These are phyloP conservation scores for Xylocopa sonorina DNA, from an alignment of 1,140 invertebrate species.

Conservation along the genomic window DNA sequence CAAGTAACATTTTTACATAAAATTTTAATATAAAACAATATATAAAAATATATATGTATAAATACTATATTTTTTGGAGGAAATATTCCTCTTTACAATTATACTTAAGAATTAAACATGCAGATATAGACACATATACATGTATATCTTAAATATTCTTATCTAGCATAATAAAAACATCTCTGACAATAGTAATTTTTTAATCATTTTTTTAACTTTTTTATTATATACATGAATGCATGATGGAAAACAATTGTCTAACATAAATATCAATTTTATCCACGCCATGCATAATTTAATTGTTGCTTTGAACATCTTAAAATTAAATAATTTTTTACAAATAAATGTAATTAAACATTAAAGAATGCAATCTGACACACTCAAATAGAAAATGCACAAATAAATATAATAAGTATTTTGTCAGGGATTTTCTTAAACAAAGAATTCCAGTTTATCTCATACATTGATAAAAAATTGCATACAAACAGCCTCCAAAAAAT, in stretches of 20 bases:
- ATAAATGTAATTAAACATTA: not conserved
- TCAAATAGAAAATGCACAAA: not conserved
- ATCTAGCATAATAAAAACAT: not conserved
- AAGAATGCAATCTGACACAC: not conserved
- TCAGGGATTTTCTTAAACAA: not conserved
- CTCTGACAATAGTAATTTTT: constrained; percentile 18
- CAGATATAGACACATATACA: not conserved
- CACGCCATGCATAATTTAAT: constrained; percentile 43
- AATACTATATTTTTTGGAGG: not conserved
- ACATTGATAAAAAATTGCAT: not conserved
- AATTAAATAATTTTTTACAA: not conserved
- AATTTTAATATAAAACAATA: not conserved
- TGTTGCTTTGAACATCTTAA: too few relatives aligned
- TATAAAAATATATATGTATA: not conserved
- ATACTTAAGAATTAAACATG: not conserved
- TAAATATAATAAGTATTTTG: not conserved
- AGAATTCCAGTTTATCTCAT: not conserved
- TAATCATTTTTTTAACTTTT: not conserved
- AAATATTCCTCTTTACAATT: not conserved
- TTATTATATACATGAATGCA: not conserved
- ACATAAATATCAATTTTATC: constrained; percentile 54
- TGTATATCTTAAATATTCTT: not conserved
- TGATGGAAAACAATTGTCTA: constrained; percentile 58
- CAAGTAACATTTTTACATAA: too few relatives aligned
- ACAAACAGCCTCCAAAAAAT: not conserved